Base-by-base conservation (phyloP, 1,140 invertebrate species). In the Euglossa dilemma region DNA sequence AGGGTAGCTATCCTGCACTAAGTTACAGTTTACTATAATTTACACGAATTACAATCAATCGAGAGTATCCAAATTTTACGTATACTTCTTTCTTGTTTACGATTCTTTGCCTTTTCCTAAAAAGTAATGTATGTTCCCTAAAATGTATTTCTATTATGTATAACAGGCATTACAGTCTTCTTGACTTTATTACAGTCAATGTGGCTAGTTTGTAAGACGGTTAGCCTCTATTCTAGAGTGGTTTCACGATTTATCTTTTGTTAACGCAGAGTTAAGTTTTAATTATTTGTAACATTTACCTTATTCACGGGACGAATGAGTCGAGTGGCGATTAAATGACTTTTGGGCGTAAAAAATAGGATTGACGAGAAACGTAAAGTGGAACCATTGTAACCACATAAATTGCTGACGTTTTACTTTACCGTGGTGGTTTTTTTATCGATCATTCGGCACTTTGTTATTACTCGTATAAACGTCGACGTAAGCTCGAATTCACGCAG, bases 401-500 rank as follows among this genome's bases (percentile, higher is more conserved):
- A 91, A 91, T 84, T 78, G 91, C 91, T 91, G 91, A 91, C 90
- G 86, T 85, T 91, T 87, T 80, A 87, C 74, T 90, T 90, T 90
- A 86, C 63, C 82, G 69, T 56, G 56, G 63, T 85, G 66, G 83
- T 73, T 84, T 86, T 85, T 89, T 88, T 87, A 90, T 90, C 85
- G 91, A 92, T 90, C 83, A 87, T 91, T 87, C 77, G 57, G 18
- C 80, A 89, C 66, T 80, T 87, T 87, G 79, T 89, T 89, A 84
- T 88, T 88, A 77, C 84, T 79, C 83, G 47, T 79, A 86, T 86
- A 89, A 89, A 86, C 69, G 85, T 86, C 72, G 61, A 84, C 69
- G 80, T 77, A 84, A 86, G 84, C 70, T 78, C 9, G n/a, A 88
- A 86, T 69, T 12, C 9, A 16, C 20, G 52, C 50, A 52, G n/a